These are phyloP conservation scores for Limnodromus scolopaceus DNA, from an alignment of 2,797 vertebrate genomes.

Conservation along the genomic window DNA sequence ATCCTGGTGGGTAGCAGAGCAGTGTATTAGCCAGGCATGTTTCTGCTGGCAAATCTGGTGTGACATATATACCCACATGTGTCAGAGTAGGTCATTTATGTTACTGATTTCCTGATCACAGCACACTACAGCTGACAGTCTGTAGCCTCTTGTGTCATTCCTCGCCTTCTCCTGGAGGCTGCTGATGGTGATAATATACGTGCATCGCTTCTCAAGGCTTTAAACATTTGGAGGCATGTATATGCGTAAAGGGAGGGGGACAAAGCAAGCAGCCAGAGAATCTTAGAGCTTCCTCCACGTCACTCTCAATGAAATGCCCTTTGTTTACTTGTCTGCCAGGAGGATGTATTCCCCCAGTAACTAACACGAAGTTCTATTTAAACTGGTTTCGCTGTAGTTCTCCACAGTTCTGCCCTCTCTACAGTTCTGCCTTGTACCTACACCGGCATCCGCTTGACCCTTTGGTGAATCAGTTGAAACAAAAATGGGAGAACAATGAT, in stretches of 20 bases:
- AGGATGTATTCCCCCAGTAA: background rate
- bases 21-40: background rate
- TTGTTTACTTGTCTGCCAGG: background rate
- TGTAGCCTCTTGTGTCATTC: background rate
- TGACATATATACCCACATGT: fast-evolving
- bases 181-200: background rate
- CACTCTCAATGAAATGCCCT: background rate
- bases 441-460: background rate
- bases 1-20: background rate
- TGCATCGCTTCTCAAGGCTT: background rate
- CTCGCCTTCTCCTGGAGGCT: background rate
- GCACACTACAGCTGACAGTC: background rate
- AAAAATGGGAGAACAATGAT: background rate
- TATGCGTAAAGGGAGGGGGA: background rate
- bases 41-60: background rate
- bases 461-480: background rate
- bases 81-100: background rate
- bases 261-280: background rate
- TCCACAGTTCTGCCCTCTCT: background rate
- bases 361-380: background rate
- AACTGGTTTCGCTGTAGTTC: background rate
- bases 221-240: background rate
- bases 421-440: background rate
- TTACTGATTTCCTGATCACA: background rate
- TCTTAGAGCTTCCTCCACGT: fast-evolving